These are phyloP conservation scores for Sycobia sp. DNA, from an alignment of 1,140 invertebrate genomes.

Conservation along the genomic window DNA sequence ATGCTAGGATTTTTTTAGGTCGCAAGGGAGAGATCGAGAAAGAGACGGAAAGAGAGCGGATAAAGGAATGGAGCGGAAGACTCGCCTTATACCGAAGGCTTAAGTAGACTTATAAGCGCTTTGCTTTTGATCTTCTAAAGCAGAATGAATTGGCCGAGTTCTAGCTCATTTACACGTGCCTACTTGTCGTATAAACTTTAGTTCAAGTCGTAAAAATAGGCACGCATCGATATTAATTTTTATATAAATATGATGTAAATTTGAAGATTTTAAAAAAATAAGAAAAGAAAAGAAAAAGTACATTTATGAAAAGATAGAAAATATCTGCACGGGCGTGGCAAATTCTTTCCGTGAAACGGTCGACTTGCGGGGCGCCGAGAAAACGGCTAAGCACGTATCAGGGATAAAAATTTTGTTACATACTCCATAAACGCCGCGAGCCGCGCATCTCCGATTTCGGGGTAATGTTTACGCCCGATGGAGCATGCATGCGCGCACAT, in stretches of 20 bases:
- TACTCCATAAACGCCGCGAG: conserved; percentile 21
- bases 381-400: too few relatives aligned
- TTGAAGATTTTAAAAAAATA: not conserved
- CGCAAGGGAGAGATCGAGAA: not conserved
- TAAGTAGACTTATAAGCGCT: conserved; percentile 19
- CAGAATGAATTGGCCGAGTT: conserved; percentile 21
- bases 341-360: too few relatives aligned
- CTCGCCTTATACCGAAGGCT: conserved; percentile 13
- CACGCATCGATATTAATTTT: too few relatives aligned
- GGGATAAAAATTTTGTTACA: too few relatives aligned
- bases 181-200: not conserved
- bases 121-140: conserved; percentile 23
- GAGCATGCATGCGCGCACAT: not conserved
- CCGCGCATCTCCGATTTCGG: too few relatives aligned
- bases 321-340: too few relatives aligned
- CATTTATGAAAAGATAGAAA: too few relatives aligned
- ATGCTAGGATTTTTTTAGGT: conserved; percentile 13
- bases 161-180: conserved; percentile 16
- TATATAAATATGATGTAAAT: not conserved
- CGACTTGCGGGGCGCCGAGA: too few relatives aligned
- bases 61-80: too few relatives aligned
- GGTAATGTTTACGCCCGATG: conserved; percentile 8
- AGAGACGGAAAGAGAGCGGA: conserved; percentile 20
- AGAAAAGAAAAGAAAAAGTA: not conserved
- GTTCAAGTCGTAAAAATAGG: too few relatives aligned